Percentiles rank a stretch among this genome's conserved stretches.
Conservation (phyloP, 2,888 invertebrate genomes). For the Taphrorychus bicolor region DNA sequence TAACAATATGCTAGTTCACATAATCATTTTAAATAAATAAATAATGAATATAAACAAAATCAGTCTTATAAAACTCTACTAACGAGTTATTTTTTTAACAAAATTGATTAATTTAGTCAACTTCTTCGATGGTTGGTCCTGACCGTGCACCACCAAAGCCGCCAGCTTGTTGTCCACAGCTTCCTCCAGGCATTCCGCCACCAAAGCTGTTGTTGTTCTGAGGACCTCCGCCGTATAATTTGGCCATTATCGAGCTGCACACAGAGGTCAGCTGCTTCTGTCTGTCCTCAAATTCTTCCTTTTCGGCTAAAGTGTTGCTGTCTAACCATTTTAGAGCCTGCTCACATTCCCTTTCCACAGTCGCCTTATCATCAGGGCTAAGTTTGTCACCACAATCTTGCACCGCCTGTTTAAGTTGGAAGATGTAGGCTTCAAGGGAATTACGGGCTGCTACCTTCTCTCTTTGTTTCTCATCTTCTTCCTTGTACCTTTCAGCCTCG, state of each 20-base stretch:
- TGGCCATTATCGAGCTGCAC: slow-evolving; percentile 69
- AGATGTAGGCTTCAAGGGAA: slow-evolving; percentile 73
- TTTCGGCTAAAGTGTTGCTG: slow-evolving; percentile 67
- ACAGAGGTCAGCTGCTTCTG: slow-evolving; percentile 60
- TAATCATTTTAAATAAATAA: too few species aligned
- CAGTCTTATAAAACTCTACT: too few species aligned
- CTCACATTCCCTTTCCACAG: slow-evolving; percentile 63
- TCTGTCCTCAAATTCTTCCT: slow-evolving; percentile 71
- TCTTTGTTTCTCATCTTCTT: slow-evolving; percentile 69
- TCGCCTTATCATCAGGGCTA: slow-evolving; percentile 60
- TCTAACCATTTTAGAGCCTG: slow-evolving; percentile 76
- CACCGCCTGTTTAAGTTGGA: slow-evolving; percentile 72
- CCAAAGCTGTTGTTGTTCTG: slow-evolving; percentile 12
- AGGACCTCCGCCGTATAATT: slow-evolving; percentile 54
- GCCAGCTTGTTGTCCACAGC: slow-evolving; percentile 44
- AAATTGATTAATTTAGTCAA: too few species aligned
- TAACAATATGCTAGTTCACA: too few species aligned
- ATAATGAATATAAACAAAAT: too few species aligned
- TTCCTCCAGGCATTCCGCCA: slow-evolving; percentile 31
- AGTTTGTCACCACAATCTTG: slow-evolving; percentile 71
- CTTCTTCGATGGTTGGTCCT: slow-evolving; percentile 57
- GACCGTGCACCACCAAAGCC: slow-evolving; percentile 24
- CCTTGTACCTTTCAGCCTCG: slow-evolving; percentile 36
- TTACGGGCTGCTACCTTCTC: slow-evolving; percentile 74
- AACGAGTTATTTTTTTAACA: too few species aligned